A percentile compares a stretch with the other conserved stretches of the same genome.
phyloP scores from a whole-genome alignment of 2,888 invertebrate species.

The Allophyes oxyacanthae region DNA sequence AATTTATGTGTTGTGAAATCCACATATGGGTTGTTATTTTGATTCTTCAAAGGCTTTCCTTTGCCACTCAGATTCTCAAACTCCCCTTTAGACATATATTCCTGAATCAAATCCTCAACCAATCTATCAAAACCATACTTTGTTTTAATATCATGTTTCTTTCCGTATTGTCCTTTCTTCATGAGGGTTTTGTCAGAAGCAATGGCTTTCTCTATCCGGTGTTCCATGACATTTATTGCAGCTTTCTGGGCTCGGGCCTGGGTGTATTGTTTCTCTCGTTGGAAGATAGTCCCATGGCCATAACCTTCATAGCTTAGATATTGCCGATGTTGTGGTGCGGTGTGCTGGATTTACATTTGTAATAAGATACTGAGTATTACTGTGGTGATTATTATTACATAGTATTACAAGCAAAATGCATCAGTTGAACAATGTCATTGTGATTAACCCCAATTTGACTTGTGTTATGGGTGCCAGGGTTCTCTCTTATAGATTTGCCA shows the following conservation, averaged over 20 bases:
- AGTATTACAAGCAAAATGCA: too few relatives aligned
- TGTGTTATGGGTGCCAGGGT: too few relatives aligned
- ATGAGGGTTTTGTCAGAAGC: slow-evolving; percentile 91
- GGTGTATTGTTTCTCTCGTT: slow-evolving; percentile 93
- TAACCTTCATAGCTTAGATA: slow-evolving; percentile 94
- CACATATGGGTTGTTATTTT: slow-evolving; percentile 94
- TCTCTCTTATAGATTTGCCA: too few relatives aligned
- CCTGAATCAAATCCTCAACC: slow-evolving; percentile 97
- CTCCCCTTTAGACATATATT: slow-evolving; percentile 96
- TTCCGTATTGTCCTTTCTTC: slow-evolving; percentile 90
- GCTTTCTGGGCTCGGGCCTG: slow-evolving; percentile 92
- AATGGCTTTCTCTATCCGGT: slow-evolving; percentile 90
- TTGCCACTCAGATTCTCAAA: slow-evolving; percentile 95
- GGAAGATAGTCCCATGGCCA: slow-evolving; percentile 93
- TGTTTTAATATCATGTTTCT: slow-evolving; percentile 93
- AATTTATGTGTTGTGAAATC: slow-evolving; percentile 96
- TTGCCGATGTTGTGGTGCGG: slow-evolving; percentile 96
- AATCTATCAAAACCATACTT: slow-evolving; percentile 95
- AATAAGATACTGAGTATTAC: too few relatives aligned
- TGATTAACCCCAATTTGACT: too few relatives aligned
- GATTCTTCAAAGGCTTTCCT: slow-evolving; percentile 94
- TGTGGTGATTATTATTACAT: too few relatives aligned
- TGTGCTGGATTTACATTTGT: slow-evolving; percentile 88
- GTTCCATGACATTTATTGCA: slow-evolving; percentile 90
- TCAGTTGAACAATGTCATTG: too few relatives aligned